These are phyloP conservation scores for Andrena bucephala DNA, from an alignment of 2,888 invertebrate genomes.

Conservation along the genomic window DNA sequence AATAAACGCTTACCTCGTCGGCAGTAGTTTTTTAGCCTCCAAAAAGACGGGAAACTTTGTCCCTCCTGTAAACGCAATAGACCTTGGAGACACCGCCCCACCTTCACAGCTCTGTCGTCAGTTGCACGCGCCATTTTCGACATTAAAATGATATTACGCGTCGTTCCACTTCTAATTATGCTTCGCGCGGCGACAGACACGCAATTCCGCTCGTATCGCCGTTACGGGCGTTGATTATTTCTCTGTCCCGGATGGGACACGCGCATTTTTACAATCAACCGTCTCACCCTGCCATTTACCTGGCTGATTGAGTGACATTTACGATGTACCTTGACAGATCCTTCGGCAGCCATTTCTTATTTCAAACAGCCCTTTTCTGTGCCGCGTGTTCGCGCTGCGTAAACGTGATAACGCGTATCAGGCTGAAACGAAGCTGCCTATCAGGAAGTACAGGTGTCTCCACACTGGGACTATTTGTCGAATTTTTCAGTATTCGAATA, in stretches of 20 bases:
- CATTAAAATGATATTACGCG: constrained; percentile 48
- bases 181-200: not conserved
- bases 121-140: constrained; percentile 6
- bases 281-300: no score
- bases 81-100: constrained; percentile 19
- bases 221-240: constrained; percentile 8
- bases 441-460: constrained; percentile 63
- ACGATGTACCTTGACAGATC: not conserved
- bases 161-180: constrained; percentile 29
- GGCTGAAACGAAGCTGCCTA: constrained; percentile 54
- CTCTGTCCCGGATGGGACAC: not conserved
- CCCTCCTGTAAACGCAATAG: constrained; percentile 42
- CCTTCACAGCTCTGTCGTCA: constrained; percentile 8
- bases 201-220: no score
- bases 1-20: constrained; percentile 68
- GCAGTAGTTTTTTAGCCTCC: constrained; percentile 46
- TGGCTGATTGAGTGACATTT: no score
- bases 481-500: no score
- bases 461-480: not conserved
- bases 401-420: constrained; percentile 59
- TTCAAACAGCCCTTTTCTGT: constrained; percentile 68
- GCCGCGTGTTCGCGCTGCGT: constrained; percentile 49
- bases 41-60: constrained; percentile 44
- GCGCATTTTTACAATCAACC: not conserved
- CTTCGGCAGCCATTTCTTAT: constrained; percentile 70